Conservation (phyloP, 2,888 invertebrate species). For the Perizoma flavofasciatum region DNA sequence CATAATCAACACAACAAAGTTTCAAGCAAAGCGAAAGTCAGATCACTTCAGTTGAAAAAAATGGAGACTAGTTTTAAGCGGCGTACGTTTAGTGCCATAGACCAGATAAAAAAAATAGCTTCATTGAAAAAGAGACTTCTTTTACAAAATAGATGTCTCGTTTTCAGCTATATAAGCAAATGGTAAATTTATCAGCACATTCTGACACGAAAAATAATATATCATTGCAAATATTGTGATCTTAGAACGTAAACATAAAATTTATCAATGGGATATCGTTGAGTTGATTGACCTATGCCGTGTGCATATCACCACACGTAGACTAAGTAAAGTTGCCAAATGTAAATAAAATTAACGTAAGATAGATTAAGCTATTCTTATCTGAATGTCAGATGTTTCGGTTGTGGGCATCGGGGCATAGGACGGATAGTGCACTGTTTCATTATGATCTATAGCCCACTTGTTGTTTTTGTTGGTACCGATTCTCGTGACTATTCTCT, state of each 20-base stretch:
- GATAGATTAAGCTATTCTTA: conserved; percentile 50
- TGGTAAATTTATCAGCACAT: conserved; percentile 19
- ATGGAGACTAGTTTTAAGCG: conserved; percentile 33
- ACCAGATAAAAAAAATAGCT: conserved; percentile 14
- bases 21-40: too few relatives aligned
- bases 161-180: background rate
- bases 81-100: conserved; percentile 36
- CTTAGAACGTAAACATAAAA: conserved; percentile 60
- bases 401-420: conserved; percentile 58
- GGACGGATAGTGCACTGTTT: conserved; percentile 20
- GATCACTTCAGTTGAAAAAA: conserved; percentile 28
- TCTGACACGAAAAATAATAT: conserved; percentile 46
- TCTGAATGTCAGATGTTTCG: conserved; percentile 62
- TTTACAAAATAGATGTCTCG: conserved; percentile 7
- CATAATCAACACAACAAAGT: too few relatives aligned
- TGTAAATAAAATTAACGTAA: conserved; percentile 64
- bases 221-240: conserved; percentile 74
- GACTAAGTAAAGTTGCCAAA: conserved; percentile 80
- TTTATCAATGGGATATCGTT: conserved; percentile 64
- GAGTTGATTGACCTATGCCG: conserved; percentile 67
- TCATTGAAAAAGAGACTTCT: conserved; percentile 14
- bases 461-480: too few relatives aligned
- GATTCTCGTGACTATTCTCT: too few relatives aligned
- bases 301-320: conserved; percentile 79
- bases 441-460: conserved; percentile 11